Evolutionary conservation across 2,888 invertebrate species (phyloP).

Genomic region (Allophyes oxyacanthae): DNA sequence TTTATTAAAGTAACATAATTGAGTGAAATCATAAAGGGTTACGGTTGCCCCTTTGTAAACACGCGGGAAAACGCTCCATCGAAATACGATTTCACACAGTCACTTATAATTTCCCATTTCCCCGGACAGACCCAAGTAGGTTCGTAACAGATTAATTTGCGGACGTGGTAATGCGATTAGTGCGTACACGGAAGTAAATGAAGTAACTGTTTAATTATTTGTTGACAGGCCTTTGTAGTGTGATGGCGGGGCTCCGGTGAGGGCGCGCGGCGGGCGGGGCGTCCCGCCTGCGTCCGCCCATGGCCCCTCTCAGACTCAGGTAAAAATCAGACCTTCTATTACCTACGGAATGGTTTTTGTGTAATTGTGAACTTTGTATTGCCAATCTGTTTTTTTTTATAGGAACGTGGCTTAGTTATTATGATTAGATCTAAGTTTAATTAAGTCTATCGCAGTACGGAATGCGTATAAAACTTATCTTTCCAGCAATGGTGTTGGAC

Average conservation of each 20-base stretch:
- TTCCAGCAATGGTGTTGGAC: too few species aligned
- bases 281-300: slow-evolving; percentile 85
- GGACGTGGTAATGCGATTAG: slow-evolving; percentile 50
- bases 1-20: too few species aligned
- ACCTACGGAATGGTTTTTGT: not conserved
- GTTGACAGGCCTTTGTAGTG: slow-evolving; percentile 70
- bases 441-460: too few species aligned
- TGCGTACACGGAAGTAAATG: slow-evolving; percentile 41
- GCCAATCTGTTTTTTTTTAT: too few species aligned
- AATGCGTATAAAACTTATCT: too few species aligned
- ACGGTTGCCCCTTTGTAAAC: too few species aligned
- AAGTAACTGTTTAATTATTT: slow-evolving; percentile 62
- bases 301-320: slow-evolving; percentile 82
- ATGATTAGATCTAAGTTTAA: too few species aligned
- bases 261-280: slow-evolving; percentile 86
- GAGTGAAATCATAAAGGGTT: too few species aligned
- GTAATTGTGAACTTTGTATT: not conserved
- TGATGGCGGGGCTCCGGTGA: slow-evolving; percentile 83
- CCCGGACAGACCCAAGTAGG: not conserved
- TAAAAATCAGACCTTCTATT: slow-evolving; percentile 47
- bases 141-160: slow-evolving; percentile 39
- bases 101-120: too few species aligned
- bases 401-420: too few species aligned
- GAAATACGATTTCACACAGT: too few species aligned
- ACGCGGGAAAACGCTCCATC: too few species aligned